phyloP scores from a whole-genome alignment of 2,797 vertebrate species.

The Sebastes itinus region DNA sequence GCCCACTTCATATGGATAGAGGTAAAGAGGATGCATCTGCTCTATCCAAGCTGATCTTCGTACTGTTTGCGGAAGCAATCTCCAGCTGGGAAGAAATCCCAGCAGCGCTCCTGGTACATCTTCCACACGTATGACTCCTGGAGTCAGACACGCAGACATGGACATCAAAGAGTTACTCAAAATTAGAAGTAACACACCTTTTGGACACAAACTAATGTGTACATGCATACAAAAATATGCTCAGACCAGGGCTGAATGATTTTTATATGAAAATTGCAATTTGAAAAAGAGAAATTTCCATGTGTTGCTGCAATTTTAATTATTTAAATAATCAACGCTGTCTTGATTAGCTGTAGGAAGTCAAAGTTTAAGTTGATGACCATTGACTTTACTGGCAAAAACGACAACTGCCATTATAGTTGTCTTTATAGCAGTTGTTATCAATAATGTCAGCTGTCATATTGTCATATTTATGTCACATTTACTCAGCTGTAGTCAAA shows the following conservation, averaged over 20 bases:
- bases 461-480: not conserved
- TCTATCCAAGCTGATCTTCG: slow-evolving; percentile 94
- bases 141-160: slow-evolving; percentile 40
- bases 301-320: not conserved
- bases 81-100: slow-evolving; percentile 99
- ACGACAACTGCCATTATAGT: not conserved
- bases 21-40: slow-evolving; percentile 31
- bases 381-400: not conserved
- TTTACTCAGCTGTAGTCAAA: not conserved
- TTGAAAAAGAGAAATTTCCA: not conserved
- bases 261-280: not conserved
- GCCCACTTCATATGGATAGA: slow-evolving; percentile 1
- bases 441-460: not conserved
- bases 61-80: slow-evolving; percentile 99
- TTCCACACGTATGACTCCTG: slow-evolving; percentile 99
- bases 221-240: not conserved
- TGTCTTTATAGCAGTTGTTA: not conserved
- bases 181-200: not conserved
- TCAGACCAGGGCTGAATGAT: not conserved
- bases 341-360: not conserved
- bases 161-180: not conserved
- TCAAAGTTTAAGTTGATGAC: not conserved
- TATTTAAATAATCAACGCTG: not conserved
- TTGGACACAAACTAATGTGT: not conserved
- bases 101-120: slow-evolving; percentile 99